Evolutionary conservation across 2,888 invertebrate genomes (phyloP), one percentile per base, ranked within the genome.

Genomic region (Drosophila prostipennis): DNA sequence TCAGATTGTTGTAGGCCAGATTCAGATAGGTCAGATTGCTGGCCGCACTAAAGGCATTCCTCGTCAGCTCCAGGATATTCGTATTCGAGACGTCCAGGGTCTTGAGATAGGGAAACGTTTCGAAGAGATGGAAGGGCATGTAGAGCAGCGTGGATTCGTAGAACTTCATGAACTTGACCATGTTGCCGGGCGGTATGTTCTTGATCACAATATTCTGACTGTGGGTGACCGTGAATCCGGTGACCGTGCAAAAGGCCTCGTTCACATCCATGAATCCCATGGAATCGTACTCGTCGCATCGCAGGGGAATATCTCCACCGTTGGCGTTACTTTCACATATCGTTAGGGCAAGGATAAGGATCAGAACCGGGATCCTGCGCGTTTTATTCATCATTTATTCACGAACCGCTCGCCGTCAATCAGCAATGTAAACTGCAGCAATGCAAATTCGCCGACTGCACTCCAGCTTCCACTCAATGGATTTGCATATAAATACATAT

Each of bases 131-230:
- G 6, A 90, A 91, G 5, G 92, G 92, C 73, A 92, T 79, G 71
- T 91, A 91, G 52, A 91, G 76, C 53, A 92, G 54, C 6, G 88
- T 78, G 0, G 92, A 92, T 14, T 91, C 91, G 70, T 91, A 92
- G 77, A 92, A 92, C 58, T 92, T 92, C 90, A 92, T 91, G 63
- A 90, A 91, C 74, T 90, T 91, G 6, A 91, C 90, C 78, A 85
- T 80, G 46, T 90, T 89, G 0, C 89, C 87, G 34, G 80, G 83
- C 5, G 78, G 58, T 67, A 90, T 88, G 34, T 87, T 80, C 32
- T 88, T 84, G 23, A 91, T 86, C 63, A 91, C 89, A 3, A 92
- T 81, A 67, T 90, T 89, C 63, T 91, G 91, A 60, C 89, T 91
- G 63, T 92, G 91, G 0, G 89, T 90, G n/a, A 91, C 91, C 16